Evolutionary conservation across 2,797 vertebrate genomes (phyloP), one percentile per base, ranked within the genome.

Genomic region (Lophura swinhoii): DNA sequence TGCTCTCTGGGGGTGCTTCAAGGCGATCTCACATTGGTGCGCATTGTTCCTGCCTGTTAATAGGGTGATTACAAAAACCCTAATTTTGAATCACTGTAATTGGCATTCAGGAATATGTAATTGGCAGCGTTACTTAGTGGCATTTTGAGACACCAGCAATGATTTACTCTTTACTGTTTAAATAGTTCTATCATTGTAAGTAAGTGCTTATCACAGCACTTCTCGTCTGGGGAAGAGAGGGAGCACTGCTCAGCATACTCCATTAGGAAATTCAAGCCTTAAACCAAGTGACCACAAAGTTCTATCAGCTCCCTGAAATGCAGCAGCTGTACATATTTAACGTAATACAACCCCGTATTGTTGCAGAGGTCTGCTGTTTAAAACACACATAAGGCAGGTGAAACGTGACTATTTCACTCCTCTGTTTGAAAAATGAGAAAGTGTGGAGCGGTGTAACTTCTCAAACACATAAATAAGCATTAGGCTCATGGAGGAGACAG

Each of bases 221-320:
- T 97, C 96, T 97, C 96, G 95, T 91, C 96, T 93, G 77, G 78
- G 72, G 63, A 93, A 95, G 81, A 58, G 88, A 94, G 87, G 76
- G 88, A 95, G 96, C 90, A 92, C 94, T 90, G 93, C 94, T 96
- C 94, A 96, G 96, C 49, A 60, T 14, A 59, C 97, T 94, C 97
- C 97, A 97, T 97, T 97, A 97, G 95, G 97, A 97, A 98, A 98
- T 92, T 92, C 94, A 98, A 98, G 94, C 96, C 95, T 95, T 91
- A 97, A 97, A 96, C 94, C 94, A 97, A 98, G 96, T 97, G 97
- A 97, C 97, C 97, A 98, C 98, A 97, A 97, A 97, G 90, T 94
- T 95, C 96, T 98, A 97, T 97, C 97, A 90, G 96, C 96, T 97
- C 97, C 96, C 95, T 97, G 96, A 97, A 97, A 97, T 59, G 91